phyloP scores from a whole-genome alignment of 2,888 invertebrate genomes.

The Agrochola circellaris region DNA sequence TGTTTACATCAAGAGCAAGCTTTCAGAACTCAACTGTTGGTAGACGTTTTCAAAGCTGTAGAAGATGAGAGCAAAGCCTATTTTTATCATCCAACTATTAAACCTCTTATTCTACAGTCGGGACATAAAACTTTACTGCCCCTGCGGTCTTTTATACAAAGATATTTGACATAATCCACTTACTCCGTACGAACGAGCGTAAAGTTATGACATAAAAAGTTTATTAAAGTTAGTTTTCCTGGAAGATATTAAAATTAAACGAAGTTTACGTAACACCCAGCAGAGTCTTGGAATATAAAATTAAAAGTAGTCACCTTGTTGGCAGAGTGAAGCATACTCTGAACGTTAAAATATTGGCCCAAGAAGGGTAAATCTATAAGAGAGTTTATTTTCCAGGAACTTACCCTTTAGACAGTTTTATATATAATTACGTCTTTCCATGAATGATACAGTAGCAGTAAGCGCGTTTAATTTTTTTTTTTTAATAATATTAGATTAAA shows the following conservation, averaged over 20 bases:
- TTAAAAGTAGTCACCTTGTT: slow-evolving; percentile 34
- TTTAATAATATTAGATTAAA: not conserved
- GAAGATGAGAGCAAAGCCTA: not conserved
- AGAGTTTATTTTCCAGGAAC: not conserved
- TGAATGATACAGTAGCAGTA: not conserved
- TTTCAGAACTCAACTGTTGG: not conserved
- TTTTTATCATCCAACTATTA: slow-evolving; percentile 1
- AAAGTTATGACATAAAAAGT: slow-evolving; percentile 55
- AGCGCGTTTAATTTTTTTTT: not conserved
- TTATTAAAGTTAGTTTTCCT: slow-evolving; percentile 51
- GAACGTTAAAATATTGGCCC: slow-evolving; percentile 14
- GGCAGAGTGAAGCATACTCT: slow-evolving; percentile 2
- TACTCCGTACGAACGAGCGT: slow-evolving; percentile 37
- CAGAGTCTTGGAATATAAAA: slow-evolving; percentile 37
- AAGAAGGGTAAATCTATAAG: not conserved
- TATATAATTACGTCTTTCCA: not conserved
- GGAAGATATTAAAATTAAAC: slow-evolving; percentile 60
- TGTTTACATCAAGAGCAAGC: not conserved
- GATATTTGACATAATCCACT: slow-evolving; percentile 57
- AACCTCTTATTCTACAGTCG: not conserved
- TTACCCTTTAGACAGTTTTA: not conserved
- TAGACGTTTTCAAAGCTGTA: not conserved
- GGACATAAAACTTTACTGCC: slow-evolving; percentile 26
- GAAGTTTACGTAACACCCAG: slow-evolving; percentile 49
- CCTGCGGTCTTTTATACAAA: slow-evolving; percentile 24